Evolutionary conservation across 2,888 invertebrate species (phyloP), one percentile per base, ranked within the genome.

Genomic region (Lottia scabra): DNA sequence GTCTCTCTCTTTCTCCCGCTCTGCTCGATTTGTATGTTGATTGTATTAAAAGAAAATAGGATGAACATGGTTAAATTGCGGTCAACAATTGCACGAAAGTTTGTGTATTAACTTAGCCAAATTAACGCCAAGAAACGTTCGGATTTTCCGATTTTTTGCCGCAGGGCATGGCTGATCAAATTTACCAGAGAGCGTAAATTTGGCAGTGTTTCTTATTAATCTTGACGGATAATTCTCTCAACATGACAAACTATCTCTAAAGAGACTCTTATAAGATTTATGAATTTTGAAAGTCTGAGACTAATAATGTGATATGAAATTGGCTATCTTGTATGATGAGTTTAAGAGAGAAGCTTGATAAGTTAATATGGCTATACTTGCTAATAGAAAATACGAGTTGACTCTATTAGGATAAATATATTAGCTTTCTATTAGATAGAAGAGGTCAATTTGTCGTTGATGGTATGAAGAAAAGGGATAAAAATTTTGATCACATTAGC

Each of bases 11-110:
- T 56, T 56, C 23, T 23, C 56, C 23, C 23, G 19, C 19, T 13
- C 56, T 56, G 19, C 23, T 23, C 23, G 19, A 19, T 23, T 56
- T 56, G 19, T 56, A 56, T 23, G 56, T 23, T 56, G 56, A 56
- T 56, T 56, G 56, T 56, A 23, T 56, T 56, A 56, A 23, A 56
- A 23, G 56, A 56, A 56, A 56, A 56, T 56, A 23, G 19, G 56
- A 56, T 56, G 56, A 56, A 56, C 56, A 56, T 56, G 56, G 56
- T 56, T 56, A 56, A 23, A 56, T 56, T 56, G 56, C 56, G 56
- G 56, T 56, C 56, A 56, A 56, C 56, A 56, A 19, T 56, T 56
- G 56, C 56, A 56, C 56, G 23, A 56, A 56, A 19, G 19, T 13
- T 19, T 19, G 56, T 12, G 56, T 56, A 56, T 56, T 56, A 56